A percentile compares a stretch with the other conserved stretches of the same genome.
Conservation (phyloP, 2,797 vertebrate genomes). For the Cossypha dichroa region DNA sequence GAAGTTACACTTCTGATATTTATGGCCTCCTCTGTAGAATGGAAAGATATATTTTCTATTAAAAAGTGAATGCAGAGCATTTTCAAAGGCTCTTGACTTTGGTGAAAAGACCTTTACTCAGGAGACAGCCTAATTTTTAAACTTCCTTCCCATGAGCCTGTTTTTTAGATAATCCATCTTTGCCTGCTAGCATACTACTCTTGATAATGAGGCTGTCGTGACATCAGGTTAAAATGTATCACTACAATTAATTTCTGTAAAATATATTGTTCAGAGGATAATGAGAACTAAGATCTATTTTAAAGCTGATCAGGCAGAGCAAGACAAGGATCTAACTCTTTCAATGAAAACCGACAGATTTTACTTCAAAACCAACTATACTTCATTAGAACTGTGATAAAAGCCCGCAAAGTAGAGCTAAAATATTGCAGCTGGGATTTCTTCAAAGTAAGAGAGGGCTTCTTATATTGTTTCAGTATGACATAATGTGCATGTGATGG, state of each 20-base stretch:
- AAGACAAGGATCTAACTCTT: conserved; percentile 66
- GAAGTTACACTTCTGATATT: background rate
- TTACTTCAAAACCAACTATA: conserved; percentile 66
- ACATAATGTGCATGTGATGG: conserved; percentile 47
- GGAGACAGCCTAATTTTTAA: conserved; percentile 45
- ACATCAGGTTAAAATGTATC: conserved; percentile 70
- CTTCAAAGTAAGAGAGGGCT: conserved; percentile 47
- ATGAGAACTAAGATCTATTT: conserved; percentile 55
- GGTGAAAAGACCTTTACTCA: conserved; percentile 17
- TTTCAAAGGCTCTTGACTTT: conserved; percentile 30
- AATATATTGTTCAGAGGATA: conserved; percentile 63
- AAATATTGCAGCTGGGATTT: conserved; percentile 61
- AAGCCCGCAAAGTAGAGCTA: conserved; percentile 40
- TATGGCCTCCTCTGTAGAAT: background rate
- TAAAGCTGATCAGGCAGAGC: conserved; percentile 12
- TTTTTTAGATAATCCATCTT: conserved; percentile 54
- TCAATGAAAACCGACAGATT: conserved; percentile 65
- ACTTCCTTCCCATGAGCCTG: conserved; percentile 18
- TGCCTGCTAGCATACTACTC: conserved; percentile 60
- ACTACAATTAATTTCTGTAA: conserved; percentile 69
- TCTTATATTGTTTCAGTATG: conserved; percentile 64
- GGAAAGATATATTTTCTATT: background rate
- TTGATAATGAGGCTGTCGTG: conserved; percentile 65
- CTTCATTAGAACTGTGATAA: conserved; percentile 72
- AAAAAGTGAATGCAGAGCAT: background rate